These are phyloP conservation scores for Ptilodon capucinus DNA, from an alignment of 2,888 invertebrate genomes.

Conservation along the genomic window DNA sequence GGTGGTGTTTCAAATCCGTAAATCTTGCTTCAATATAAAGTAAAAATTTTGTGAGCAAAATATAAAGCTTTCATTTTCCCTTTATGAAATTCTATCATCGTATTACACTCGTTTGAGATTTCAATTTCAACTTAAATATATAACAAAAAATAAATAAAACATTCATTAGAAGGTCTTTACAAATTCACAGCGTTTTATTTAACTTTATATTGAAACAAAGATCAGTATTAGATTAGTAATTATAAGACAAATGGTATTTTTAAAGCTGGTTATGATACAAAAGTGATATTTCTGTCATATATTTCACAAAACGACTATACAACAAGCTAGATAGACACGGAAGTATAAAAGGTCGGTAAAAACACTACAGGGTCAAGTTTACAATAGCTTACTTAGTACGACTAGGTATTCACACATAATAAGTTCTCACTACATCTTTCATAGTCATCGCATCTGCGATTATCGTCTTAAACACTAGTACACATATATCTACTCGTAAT, in stretches of 20 bases:
- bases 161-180: too few species aligned
- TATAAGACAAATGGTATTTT: slow-evolving; percentile 4
- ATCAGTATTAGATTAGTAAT: slow-evolving; percentile 17
- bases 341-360: slow-evolving; percentile 78
- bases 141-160: too few species aligned
- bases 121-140: too few species aligned
- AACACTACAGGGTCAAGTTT: slow-evolving; percentile 71
- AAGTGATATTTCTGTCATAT: slow-evolving; percentile 8
- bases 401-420: slow-evolving; percentile 43
- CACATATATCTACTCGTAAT: slow-evolving; percentile 24
- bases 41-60: too few species aligned
- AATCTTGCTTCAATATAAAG: too few species aligned
- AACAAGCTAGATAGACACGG: slow-evolving; percentile 52
- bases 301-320: slow-evolving; percentile 29
- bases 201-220: too few species aligned
- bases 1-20: too few species aligned
- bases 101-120: too few species aligned
- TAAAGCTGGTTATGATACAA: slow-evolving; percentile 5
- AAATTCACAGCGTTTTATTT: too few species aligned
- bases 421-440: slow-evolving; percentile 75
- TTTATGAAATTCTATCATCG: too few species aligned
- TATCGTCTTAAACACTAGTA: slow-evolving; percentile 19
- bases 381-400: slow-evolving; percentile 63
- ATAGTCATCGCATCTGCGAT: slow-evolving; percentile 50
- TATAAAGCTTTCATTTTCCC: too few species aligned